Base-by-base conservation (phyloP, 2,113 vertebrate species). In the Cervus canadensis region DNA sequence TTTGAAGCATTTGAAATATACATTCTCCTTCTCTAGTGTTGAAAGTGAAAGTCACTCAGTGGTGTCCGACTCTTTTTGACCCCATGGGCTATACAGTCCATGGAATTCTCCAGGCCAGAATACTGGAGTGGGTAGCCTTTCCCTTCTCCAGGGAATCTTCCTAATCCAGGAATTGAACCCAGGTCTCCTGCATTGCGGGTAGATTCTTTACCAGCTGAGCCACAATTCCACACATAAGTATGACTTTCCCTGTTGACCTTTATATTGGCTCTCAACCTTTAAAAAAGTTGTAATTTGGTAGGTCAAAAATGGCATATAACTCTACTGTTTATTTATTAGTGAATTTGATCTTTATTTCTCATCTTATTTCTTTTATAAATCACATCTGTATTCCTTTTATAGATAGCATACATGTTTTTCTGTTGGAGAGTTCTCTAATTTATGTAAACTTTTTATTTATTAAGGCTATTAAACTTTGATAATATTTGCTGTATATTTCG, bases 1-100 rank as follows among this genome's bases (percentile, higher is more conserved):
- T 88, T 74, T n/a, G n/a, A 95, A 76, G 48, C n/a, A n/a, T 64
- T 87, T 91, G 92, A 96, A 91, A 93, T 85, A 56, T 16, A 26
- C 54, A 26, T 48, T 85, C 33, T 76, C 82, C 21, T 16, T 6
- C 56, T 45, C 48, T 33, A 1, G 50, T 21, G 19, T 76, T 67
- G 43, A 36, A 86, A 76, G 67, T 23, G 67, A 74, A 74, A 74
- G 67, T 74, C 36, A 40, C 36, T 40, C 19, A 23, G 10, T 40
- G 25, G n/a, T 74, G 19, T 74, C 5, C 0, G 1, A 40, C 19
- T 40, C 19, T 74, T 74, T 74, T 74, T 11, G 0, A 40, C 67
- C n/a, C 19, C 67, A 40, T 74, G 21, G n/a, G 23, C 10, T 74
- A 23, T 21, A 74, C 2, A 74, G 67, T 74, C 36, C 67, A 40